Evolutionary conservation across 2,797 vertebrate genomes (phyloP), one percentile per base, ranked within the genome.

Genomic region (Uromys caudimaculatus): DNA sequence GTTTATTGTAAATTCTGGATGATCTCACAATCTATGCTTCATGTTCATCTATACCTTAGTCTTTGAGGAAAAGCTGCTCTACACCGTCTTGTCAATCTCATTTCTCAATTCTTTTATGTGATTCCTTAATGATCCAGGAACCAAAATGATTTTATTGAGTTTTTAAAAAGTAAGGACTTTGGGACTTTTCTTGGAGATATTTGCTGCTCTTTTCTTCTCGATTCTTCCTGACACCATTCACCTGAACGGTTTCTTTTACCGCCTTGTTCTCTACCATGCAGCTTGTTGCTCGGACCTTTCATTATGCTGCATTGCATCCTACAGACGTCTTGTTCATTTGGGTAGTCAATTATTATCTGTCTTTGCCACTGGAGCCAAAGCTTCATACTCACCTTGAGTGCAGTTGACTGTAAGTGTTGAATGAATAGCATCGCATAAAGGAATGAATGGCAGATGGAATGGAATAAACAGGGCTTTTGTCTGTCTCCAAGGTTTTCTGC

Each of bases 401-500:
- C 21, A 75, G 75, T 83, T 78, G 47, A 84, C 85, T 69, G 83
- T 52, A 95, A 78, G 56, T 93, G 54, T 41, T 88, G 64, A 92
- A 87, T 82, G 62, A 97, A 90, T 82, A 58, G 21, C 81, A n/a
- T n/a, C 89, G 60, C 50, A 44, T 54, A 94, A 91, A 94, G 64
- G 82, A 94, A 91, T 78, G 94, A 94, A 89, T 64, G 78, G 84
- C 9, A 52, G 73, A 60, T 60, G 58, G 84, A 92, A 69, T 52
- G 41, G 76, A 94, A 58, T 38, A 58, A 93, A 44, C 41, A 83
- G 50, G 35, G 71, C 27, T 94, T 93, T 86, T 96, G 38, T 96
- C 84, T 93, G n/a, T 69, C 77, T 95, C 38, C 1, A 23, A 67
- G 41, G 73, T 50, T 82, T 44, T 78, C 24, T 86, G n/a, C 50